Percentiles rank a stretch among this genome's conserved stretches.
Conservation (phyloP, 2,888 invertebrate species). For the Aplocera efformata region DNA sequence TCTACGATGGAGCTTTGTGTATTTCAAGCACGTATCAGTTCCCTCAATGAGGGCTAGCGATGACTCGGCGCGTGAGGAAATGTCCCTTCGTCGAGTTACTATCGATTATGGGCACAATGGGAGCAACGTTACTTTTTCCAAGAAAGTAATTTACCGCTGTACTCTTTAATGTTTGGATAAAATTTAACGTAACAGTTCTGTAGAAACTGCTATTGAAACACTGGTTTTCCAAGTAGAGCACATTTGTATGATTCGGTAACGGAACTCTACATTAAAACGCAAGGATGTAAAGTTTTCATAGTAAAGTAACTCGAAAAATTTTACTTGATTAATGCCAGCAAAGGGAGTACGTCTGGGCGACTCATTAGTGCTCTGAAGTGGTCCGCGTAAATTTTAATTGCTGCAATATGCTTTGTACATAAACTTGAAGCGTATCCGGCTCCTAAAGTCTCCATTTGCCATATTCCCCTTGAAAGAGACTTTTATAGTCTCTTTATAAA, state of each 20-base stretch:
- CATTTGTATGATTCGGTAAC: slow-evolving; percentile 23
- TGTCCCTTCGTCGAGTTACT: slow-evolving; percentile 42
- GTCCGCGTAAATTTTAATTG: slow-evolving; percentile 59
- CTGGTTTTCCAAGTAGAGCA: slow-evolving; percentile 18
- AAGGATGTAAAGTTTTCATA: slow-evolving; percentile 7
- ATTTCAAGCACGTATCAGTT: slow-evolving; percentile 58
- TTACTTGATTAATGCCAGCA: slow-evolving; percentile 44
- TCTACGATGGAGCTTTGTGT: slow-evolving; percentile 42
- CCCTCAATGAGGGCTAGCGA: slow-evolving; percentile 53
- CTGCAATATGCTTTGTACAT: slow-evolving; percentile 33
- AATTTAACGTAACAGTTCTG: too few species aligned
- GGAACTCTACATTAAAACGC: slow-evolving; percentile 20
- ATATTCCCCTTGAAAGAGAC: slow-evolving; percentile 4
- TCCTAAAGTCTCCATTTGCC: slow-evolving; percentile 1
- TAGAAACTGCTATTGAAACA: slow-evolving; percentile 9
- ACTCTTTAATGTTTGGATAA: slow-evolving; percentile 9
- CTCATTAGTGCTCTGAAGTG: slow-evolving; percentile 62
- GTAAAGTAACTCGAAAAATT: slow-evolving; percentile 36
- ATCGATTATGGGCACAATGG: slow-evolving; percentile 38
- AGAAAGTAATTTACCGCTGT: slow-evolving; percentile 1
- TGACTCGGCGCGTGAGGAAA: slow-evolving; percentile 53
- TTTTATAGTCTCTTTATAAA: slow-evolving; percentile 16
- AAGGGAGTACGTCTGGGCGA: slow-evolving; percentile 38
- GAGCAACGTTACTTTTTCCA: slow-evolving; percentile 17
- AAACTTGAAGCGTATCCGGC: slow-evolving; percentile 16